Conservation (phyloP, 1,140 invertebrate species). For the Branchinecta lynchi region DNA sequence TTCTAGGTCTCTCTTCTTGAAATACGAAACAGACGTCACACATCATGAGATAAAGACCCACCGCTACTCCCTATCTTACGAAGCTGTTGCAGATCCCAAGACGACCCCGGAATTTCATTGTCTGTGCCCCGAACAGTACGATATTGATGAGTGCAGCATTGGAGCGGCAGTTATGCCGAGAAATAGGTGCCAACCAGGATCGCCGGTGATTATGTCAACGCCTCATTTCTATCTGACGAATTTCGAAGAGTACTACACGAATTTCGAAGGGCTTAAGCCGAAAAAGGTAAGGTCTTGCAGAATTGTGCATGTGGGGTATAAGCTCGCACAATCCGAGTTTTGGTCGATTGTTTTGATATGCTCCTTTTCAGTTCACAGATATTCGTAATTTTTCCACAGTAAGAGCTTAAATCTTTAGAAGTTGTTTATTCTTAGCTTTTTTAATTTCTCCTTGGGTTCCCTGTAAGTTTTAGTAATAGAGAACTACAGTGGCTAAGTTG, state of each 20-base stretch:
- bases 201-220: constrained; percentile 2
- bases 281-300: background rate
- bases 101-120: background rate
- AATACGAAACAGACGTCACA: background rate
- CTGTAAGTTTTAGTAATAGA: no score
- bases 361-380: background rate
- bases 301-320: background rate
- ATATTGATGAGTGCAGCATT: background rate
- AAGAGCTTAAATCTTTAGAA: background rate
- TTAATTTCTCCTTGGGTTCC: no score
- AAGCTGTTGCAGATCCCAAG: background rate
- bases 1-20: background rate
- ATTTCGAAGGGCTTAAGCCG: background rate
- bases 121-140: background rate
- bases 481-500: no score
- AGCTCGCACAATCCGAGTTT: background rate
- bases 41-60: background rate
- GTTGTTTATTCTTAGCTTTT: background rate
- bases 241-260: background rate
- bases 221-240: constrained; percentile 3
- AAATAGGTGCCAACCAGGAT: constrained; percentile 1
- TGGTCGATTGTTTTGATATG: background rate
- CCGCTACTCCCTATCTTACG: background rate
- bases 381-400: background rate
- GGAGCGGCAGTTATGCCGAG: background rate